phyloP scores from a whole-genome alignment of 2,797 vertebrate species.

The Thalassophryne amazonica region DNA sequence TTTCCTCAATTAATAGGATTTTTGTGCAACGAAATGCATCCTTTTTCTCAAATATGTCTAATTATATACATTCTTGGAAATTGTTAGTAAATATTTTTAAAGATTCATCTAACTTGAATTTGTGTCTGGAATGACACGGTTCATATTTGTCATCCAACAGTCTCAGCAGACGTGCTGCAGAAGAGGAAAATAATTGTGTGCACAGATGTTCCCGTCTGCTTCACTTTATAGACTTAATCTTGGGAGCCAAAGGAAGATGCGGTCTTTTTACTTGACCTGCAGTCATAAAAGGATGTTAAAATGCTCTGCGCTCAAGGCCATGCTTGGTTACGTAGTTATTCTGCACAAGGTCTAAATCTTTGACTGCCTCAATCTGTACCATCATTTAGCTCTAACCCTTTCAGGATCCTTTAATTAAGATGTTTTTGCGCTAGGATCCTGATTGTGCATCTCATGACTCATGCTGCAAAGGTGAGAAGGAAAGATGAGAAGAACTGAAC shows the following conservation, averaged over 20 bases:
- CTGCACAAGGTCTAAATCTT: conserved; percentile 26
- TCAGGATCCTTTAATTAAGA: conserved; percentile 34
- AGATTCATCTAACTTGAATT: too few species aligned
- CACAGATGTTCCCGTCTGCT: conserved; percentile 49
- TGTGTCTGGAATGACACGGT: too few species aligned
- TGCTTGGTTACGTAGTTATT: conserved; percentile 31
- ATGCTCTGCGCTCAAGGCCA: conserved; percentile 24
- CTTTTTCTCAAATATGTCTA: too few species aligned
- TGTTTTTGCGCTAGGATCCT: conserved; percentile 6
- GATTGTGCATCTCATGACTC: conserved; percentile 21
- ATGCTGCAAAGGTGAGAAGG: conserved; percentile 33
- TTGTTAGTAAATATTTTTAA: too few species aligned
- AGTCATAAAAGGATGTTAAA: conserved; percentile 38
- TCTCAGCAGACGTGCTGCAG: conserved; percentile 41
- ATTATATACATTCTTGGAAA: too few species aligned
- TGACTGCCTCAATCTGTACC: conserved; percentile 16
- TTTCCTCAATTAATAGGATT: too few species aligned
- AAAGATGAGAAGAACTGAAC: conserved; percentile 15
- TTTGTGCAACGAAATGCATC: too few species aligned
- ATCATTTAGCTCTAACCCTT: conserved; percentile 37
- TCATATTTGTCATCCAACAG: conserved; percentile 10
- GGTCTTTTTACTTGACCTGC: conserved; percentile 49
- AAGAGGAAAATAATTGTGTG: conserved; percentile 40
- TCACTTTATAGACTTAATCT: conserved; percentile 56
- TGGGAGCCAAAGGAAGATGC: conserved; percentile 28